phyloP scores from a whole-genome alignment of 37 sponge, comb jelly and placozoan genomes.

The Chondrilla cf. caribensis region DNA sequence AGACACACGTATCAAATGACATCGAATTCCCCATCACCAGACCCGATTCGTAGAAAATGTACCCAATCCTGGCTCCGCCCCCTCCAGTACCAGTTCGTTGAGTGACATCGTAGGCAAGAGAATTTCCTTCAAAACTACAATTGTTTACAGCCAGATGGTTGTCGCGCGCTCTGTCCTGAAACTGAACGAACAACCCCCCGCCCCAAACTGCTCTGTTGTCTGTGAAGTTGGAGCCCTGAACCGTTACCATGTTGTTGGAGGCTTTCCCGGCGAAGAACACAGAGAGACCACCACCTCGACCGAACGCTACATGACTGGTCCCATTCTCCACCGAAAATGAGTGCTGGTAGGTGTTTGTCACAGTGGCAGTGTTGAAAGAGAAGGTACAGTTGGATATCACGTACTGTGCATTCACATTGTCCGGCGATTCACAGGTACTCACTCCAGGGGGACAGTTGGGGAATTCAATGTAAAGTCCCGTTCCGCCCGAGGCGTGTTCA shows the following conservation, averaged over 20 bases:
- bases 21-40: conserved; percentile 18
- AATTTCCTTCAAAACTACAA: conserved; percentile 25
- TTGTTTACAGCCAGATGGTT: conserved; percentile 27
- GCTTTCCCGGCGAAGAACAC: conserved; percentile 61
- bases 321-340: neutral
- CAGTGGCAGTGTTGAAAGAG: conserved; percentile 10
- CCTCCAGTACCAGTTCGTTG: conserved; percentile 45
- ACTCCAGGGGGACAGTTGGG: conserved; percentile 8
- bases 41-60: neutral
- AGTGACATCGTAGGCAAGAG: neutral
- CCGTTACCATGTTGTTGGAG: conserved; percentile 25
- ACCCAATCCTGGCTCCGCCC: conserved; percentile 1
- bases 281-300: conserved; percentile 71
- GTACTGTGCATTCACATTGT: neutral
- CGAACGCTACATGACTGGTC: conserved; percentile 52
- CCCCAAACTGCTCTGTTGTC: conserved; percentile 66
- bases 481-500: conserved; percentile 10
- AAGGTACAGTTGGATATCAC: conserved; percentile 30
- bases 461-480: conserved; percentile 52
- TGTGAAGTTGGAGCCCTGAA: conserved; percentile 37
- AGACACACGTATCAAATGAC: conserved; percentile 24
- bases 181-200: conserved; percentile 60
- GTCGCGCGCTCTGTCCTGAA: conserved; percentile 27
- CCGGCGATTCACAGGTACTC: neutral
- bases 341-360: neutral